Percentiles rank a stretch among this genome's conserved stretches.
phyloP scores from a whole-genome alignment of 2,797 vertebrate genomes.

The Siniperca undulata region DNA sequence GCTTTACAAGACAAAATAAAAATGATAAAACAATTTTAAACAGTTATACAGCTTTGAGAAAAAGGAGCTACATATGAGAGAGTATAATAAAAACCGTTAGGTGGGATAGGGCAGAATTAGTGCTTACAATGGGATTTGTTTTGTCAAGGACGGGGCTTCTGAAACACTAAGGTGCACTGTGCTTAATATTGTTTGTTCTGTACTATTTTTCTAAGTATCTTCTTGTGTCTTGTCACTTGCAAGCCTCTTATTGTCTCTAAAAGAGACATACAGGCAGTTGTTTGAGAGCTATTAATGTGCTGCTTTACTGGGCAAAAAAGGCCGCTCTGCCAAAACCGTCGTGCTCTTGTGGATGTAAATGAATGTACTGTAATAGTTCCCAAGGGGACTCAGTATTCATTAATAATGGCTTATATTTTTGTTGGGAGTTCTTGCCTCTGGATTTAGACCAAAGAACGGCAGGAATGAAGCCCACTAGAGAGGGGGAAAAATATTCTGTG shows the following conservation, averaged over 20 bases:
- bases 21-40: too few species aligned
- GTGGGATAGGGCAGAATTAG: background rate
- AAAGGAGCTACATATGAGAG: too few species aligned
- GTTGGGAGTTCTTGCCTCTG: background rate
- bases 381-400: constrained; percentile 10
- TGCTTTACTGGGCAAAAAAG: constrained; percentile 2
- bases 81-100: background rate
- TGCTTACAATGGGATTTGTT: background rate
- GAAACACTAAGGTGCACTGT: background rate
- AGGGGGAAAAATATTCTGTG: background rate
- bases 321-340: background rate
- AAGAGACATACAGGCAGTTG: background rate
- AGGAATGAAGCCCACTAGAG: background rate
- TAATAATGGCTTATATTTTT: constrained; percentile 21
- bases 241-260: constrained; percentile 11
- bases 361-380: background rate
- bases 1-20: too few species aligned
- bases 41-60: too few species aligned
- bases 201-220: background rate
- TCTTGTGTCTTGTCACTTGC: background rate
- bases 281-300: background rate
- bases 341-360: constrained; percentile 6
- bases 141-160: background rate
- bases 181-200: background rate
- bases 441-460: background rate